Evolutionary conservation across 2,797 vertebrate species (phyloP).

Genomic region (Arnoldichthys spilopterus): DNA sequence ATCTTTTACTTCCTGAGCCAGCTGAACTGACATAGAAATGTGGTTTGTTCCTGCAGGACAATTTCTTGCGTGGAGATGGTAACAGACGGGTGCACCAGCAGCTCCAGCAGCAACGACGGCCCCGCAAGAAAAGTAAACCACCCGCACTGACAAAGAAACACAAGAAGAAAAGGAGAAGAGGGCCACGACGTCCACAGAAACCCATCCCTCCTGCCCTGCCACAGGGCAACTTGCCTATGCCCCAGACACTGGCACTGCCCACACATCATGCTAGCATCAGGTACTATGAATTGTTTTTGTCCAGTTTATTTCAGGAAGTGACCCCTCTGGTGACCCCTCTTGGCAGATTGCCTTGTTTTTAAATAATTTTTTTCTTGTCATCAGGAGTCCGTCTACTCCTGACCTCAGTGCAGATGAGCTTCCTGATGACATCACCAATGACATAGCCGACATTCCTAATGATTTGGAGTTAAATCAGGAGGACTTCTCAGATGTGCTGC

Average conservation of each 20-base stretch:
- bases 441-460: slow-evolving; percentile 99
- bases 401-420: slow-evolving; percentile 96
- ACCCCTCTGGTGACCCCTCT: neutral
- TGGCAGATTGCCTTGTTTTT: neutral
- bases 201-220: slow-evolving; percentile 97
- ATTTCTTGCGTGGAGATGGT: slow-evolving; percentile 95
- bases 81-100: slow-evolving; percentile 97
- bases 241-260: slow-evolving; percentile 90
- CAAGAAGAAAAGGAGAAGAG: slow-evolving; percentile 97
- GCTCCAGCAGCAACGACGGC: slow-evolving; percentile 80
- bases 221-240: slow-evolving; percentile 98
- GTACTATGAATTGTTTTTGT: slow-evolving; percentile 63
- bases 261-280: slow-evolving; percentile 87
- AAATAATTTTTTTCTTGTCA: neutral
- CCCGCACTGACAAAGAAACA: slow-evolving; percentile 99
- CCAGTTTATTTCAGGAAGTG: neutral
- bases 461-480: slow-evolving; percentile 99
- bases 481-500: slow-evolving; percentile 96
- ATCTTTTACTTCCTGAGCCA: neutral
- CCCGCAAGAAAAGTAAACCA: slow-evolving; percentile 99
- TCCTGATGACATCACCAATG: slow-evolving; percentile 98
- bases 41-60: slow-evolving; percentile 80
- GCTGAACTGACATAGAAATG: neutral
- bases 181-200: slow-evolving; percentile 93
- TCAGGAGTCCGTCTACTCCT: slow-evolving; percentile 94